Conservation (phyloP, 2,888 invertebrate genomes). For the Synanthedon tipuliformis region DNA sequence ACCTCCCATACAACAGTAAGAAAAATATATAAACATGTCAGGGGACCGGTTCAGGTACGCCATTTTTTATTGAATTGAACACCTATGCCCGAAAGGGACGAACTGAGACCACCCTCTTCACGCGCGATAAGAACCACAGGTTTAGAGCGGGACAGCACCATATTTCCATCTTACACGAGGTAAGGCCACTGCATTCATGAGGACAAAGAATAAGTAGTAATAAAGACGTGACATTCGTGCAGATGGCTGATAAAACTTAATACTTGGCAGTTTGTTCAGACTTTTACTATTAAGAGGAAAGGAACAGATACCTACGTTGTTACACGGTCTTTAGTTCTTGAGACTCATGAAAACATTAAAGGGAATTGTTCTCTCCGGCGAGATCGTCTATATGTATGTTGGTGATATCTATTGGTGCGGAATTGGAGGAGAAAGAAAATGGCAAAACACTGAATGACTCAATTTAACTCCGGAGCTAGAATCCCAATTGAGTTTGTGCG, state of each 20-base stretch:
- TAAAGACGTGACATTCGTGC: conserved; percentile 68
- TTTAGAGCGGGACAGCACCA: conserved; percentile 25
- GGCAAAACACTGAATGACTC: conserved; percentile 60
- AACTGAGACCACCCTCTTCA: conserved; percentile 38
- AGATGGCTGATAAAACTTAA: conserved; percentile 67
- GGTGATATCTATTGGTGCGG: conserved; percentile 56
- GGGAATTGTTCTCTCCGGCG: conserved; percentile 46
- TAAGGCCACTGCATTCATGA: conserved; percentile 55
- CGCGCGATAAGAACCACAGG: conserved; percentile 28
- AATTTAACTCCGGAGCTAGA: conserved; percentile 39
- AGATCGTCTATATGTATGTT: conserved; percentile 51
- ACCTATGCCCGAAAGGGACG: conserved; percentile 58
- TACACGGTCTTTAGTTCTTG: conserved; percentile 59
- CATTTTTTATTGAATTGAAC: conserved; percentile 66
- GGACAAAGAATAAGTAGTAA: conserved; percentile 67
- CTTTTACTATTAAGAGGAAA: conserved; percentile 57
- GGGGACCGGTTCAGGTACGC: conserved; percentile 65
- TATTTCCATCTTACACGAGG: conserved; percentile 22
- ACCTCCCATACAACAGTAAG: conserved; percentile 49
- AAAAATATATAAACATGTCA: conserved; percentile 67
- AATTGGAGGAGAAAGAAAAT: conserved; percentile 59
- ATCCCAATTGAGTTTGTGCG: conserved; percentile 40
- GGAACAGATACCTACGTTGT: conserved; percentile 52
- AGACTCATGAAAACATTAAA: conserved; percentile 64
- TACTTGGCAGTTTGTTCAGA: conserved; percentile 60